phyloP scores from a whole-genome alignment of 1,140 invertebrate species.

The Drosophila ficusphila region DNA sequence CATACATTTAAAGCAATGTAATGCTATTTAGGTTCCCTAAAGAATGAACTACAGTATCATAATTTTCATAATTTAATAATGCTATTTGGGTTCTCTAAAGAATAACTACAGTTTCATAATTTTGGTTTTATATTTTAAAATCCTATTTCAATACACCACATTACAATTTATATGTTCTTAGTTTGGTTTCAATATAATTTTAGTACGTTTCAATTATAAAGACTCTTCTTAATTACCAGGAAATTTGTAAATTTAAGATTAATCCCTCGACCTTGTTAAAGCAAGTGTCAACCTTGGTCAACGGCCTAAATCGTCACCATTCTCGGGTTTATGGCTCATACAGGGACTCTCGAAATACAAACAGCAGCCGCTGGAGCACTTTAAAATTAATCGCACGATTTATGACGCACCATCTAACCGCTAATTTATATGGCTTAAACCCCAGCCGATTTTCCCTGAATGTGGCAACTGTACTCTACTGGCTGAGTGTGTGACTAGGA shows the following conservation, averaged over 20 bases:
- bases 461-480: background rate
- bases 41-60: too few species aligned
- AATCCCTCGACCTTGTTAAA: background rate
- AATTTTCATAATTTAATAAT: background rate
- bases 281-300: constrained; percentile 9
- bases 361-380: constrained; percentile 48
- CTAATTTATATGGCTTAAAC: constrained; percentile 76
- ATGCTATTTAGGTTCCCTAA: too few species aligned
- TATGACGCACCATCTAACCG: constrained; percentile 79
- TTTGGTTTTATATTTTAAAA: background rate
- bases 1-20: too few species aligned
- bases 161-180: too few species aligned
- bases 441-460: constrained; percentile 8
- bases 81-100: too few species aligned
- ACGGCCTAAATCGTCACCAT: background rate
- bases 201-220: too few species aligned
- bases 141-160: too few species aligned
- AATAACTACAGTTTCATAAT: background rate
- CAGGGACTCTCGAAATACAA: constrained; percentile 57
- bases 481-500: too few species aligned
- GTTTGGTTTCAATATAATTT: background rate
- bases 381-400: constrained; percentile 76
- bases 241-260: background rate
- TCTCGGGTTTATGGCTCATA: background rate
- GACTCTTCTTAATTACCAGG: background rate